phyloP scores from a whole-genome alignment of 2,888 invertebrate genomes.

The Pheosia gnoma region DNA sequence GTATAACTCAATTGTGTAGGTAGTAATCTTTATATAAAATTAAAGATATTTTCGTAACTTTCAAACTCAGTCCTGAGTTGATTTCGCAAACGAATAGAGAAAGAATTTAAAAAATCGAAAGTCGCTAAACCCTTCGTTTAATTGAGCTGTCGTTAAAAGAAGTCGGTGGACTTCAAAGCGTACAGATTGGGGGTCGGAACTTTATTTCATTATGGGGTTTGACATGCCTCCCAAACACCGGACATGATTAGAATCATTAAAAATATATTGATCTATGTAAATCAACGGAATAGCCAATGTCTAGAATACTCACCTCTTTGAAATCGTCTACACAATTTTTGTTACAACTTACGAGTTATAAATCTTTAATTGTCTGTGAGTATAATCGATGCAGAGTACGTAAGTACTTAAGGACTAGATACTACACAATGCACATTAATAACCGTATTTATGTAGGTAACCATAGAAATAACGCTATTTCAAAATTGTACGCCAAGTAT shows the following conservation, averaged over 20 bases:
- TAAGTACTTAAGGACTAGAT: too few species aligned
- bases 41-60: background rate
- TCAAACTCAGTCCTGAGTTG: background rate
- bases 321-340: too few species aligned
- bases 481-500: constrained; percentile 23
- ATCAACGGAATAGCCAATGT: too few species aligned
- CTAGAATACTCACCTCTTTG: too few species aligned
- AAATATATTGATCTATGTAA: background rate
- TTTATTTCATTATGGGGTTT: constrained; percentile 26
- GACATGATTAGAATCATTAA: constrained; percentile 4
- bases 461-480: background rate
- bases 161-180: constrained; percentile 32
- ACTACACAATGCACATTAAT: too few species aligned
- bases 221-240: constrained; percentile 10
- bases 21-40: background rate
- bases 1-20: too few species aligned
- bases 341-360: too few species aligned
- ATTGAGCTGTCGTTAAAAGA: constrained; percentile 37
- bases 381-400: too few species aligned
- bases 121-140: constrained; percentile 25
- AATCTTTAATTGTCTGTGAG: too few species aligned
- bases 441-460: too few species aligned
- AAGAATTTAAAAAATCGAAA: constrained; percentile 21
- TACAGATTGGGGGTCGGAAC: constrained; percentile 25
- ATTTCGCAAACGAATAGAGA: constrained; percentile 7